Conservation (phyloP, 2,113 vertebrate species). For the Aspiorhynchus laticeps region DNA sequence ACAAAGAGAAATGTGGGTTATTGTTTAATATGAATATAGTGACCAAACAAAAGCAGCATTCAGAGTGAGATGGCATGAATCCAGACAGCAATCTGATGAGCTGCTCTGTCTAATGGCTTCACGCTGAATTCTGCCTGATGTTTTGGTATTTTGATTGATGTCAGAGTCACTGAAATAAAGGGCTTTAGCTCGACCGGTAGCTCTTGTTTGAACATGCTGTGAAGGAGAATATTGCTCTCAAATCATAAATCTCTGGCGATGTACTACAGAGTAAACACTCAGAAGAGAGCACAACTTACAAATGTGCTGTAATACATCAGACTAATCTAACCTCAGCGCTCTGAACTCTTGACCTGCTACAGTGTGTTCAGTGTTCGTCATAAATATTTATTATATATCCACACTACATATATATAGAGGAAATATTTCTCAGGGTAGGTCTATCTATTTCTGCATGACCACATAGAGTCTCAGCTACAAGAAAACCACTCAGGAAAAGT, state of each 20-base stretch:
- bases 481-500: no score
- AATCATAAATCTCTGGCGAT: background rate
- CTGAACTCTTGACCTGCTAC: slow-evolving; percentile 22
- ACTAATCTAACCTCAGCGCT: background rate
- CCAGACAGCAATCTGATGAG: slow-evolving; percentile 54
- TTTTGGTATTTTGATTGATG: slow-evolving; percentile 41
- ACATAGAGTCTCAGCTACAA: no score
- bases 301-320: slow-evolving; percentile 9
- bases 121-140: slow-evolving; percentile 30
- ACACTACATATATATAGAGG: background rate
- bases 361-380: background rate
- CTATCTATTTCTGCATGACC: no score
- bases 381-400: background rate
- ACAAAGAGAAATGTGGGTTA: slow-evolving; percentile 39
- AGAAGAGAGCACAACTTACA: background rate
- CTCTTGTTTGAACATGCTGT: slow-evolving; percentile 8
- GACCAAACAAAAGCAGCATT: slow-evolving; percentile 59
- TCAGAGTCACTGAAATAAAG: background rate
- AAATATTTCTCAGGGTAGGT: no score
- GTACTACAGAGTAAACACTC: background rate
- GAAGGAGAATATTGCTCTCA: background rate
- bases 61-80: slow-evolving; percentile 48
- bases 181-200: slow-evolving; percentile 5
- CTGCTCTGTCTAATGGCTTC: slow-evolving; percentile 29
- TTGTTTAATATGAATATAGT: slow-evolving; percentile 51